Evolutionary conservation across 1,140 invertebrate genomes (phyloP), one percentile per base, ranked within the genome.

Genomic region (Branchinecta lindahli): DNA sequence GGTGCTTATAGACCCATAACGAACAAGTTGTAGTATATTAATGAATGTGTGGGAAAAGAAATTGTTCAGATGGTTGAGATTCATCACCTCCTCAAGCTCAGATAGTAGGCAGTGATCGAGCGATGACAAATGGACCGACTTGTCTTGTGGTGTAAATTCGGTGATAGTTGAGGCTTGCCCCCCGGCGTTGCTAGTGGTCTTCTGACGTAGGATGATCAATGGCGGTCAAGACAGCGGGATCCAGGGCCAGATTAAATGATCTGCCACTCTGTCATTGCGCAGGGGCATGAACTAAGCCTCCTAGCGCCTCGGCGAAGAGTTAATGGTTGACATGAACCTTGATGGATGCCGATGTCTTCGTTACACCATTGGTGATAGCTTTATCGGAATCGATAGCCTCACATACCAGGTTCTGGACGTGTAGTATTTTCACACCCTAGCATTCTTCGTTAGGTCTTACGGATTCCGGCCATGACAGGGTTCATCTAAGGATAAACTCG

Each of bases 71-170:
- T 33, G 33, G 33, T 33, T 33, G 33, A 33, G 33, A 33, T 33
- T 33, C 33, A 33, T 33, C 33, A 33, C 33, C 33, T 33, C 33
- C 33, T 33, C 33, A 33, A 33, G 33, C 33, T 33, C 33, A 33
- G 33, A 33, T 33, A 33, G 33, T 33, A 15, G 52, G 18, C 52
- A 61, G 12, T 61, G 52, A 61, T 61, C 2, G 52, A 61, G 52
- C 18, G 52, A 12, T 61, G 52, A 61, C 52, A 61, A 61, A 61
- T 61, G 52, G 18, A 15, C 12, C 18, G 12, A 61, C 52, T 61
- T 61, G 52, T 61, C 18, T 61, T 61, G 52, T 61, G 52, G 52
- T 61, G 52, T 61, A 61, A 61, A 61, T 61, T 61, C 52, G 12
- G 18, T 61, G 52, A 61, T 61, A 61, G 52, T 61, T 61, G 52